A percentile compares a stretch with the other conserved stretches of the same genome.
These are phyloP conservation scores for Augochlorella aurata DNA, from an alignment of 2,888 invertebrate species.

Conservation along the genomic window DNA sequence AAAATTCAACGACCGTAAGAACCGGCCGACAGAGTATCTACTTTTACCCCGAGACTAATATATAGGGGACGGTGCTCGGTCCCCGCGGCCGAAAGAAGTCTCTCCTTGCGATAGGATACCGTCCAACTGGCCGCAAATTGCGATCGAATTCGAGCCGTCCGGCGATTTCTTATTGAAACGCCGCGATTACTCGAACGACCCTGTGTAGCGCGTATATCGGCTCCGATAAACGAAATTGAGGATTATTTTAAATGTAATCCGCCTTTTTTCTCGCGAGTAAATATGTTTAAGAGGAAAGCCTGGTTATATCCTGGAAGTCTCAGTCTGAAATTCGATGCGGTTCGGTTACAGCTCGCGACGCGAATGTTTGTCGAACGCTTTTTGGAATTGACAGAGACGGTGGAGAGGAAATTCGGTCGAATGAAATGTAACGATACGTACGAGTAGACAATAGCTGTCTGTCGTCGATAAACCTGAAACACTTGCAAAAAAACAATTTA, in stretches of 20 bases:
- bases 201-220: neutral
- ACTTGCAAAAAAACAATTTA: no score
- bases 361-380: no score
- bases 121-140: constrained; percentile 3
- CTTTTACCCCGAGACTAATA: constrained; percentile 35
- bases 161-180: constrained; percentile 2
- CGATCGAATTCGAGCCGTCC: neutral
- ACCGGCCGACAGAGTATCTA: constrained; percentile 35
- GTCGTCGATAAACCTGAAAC: no score
- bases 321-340: no score
- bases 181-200: neutral
- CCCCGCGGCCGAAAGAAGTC: neutral
- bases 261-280: neutral
- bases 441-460: no score
- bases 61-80: neutral
- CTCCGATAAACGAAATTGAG: neutral
- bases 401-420: no score
- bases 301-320: no score
- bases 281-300: neutral
- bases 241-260: neutral
- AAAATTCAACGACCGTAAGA: constrained; percentile 60
- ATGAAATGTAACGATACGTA: no score
- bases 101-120: neutral
- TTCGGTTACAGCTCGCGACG: no score
- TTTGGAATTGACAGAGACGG: no score